Evolutionary conservation across 1,140 invertebrate genomes (phyloP).

Genomic region (Lasioglossum baleicum): DNA sequence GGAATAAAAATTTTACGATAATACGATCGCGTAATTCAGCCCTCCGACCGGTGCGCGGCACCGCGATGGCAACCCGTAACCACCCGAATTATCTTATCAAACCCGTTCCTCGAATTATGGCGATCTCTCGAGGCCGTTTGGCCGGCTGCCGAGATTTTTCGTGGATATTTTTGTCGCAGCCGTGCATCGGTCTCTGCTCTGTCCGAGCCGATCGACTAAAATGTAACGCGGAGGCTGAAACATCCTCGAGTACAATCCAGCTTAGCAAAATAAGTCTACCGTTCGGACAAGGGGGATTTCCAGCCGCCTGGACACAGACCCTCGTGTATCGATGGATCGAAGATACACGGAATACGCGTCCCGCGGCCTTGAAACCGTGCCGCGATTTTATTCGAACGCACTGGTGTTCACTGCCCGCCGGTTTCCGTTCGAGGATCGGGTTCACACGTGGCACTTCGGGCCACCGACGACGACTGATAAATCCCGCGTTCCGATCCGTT

Average conservation of each 20-base stretch:
- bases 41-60: no score
- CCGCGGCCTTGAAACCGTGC: no score
- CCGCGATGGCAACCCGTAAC: no score
- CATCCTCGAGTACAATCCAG: neutral
- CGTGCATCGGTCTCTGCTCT: constrained; percentile 58
- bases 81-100: constrained; percentile 69
- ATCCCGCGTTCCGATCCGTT: neutral
- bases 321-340: no score
- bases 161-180: constrained; percentile 71
- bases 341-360: no score
- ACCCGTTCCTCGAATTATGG: constrained; percentile 39
- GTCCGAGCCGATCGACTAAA: constrained; percentile 7
- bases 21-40: neutral
- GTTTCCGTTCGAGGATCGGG: neutral
- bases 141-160: constrained; percentile 71
- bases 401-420: neutral
- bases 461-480: neutral
- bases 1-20: neutral
- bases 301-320: no score
- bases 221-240: constrained; percentile 21
- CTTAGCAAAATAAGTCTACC: neutral
- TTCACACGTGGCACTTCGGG: constrained; percentile 4
- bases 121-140: constrained; percentile 64
- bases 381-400: no score
- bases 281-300: neutral